phyloP scores from a whole-genome alignment of 2,113 vertebrate species.

The Podarcis raffonei region DNA sequence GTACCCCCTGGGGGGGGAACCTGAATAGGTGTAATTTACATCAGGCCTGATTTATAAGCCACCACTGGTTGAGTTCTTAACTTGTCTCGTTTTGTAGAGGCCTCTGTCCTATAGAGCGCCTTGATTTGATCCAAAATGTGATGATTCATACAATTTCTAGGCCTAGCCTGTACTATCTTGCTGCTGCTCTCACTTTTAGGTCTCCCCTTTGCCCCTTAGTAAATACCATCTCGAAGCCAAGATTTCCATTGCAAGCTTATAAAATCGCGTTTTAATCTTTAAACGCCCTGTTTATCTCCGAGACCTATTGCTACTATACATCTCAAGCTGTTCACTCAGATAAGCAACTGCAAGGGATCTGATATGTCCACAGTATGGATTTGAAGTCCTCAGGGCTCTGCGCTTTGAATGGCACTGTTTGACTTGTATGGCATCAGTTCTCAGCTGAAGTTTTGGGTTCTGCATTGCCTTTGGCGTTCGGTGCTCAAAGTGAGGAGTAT shows the following conservation, averaged over 20 bases:
- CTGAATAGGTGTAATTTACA: not conserved
- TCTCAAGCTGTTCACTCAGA: not conserved
- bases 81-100: not conserved
- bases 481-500: not conserved
- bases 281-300: not conserved
- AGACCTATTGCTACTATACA: not conserved
- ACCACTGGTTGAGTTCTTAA: not conserved
- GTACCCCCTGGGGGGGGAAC: no score
- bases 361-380: not conserved
- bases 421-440: not conserved
- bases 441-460: conserved; percentile 16
- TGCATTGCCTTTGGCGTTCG: not conserved
- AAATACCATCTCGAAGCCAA: not conserved
- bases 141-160: not conserved
- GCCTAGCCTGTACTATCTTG: not conserved
- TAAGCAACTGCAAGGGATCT: not conserved
- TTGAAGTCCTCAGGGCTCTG: conserved; percentile 9
- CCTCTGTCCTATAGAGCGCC: not conserved
- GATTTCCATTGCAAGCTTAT: not conserved
- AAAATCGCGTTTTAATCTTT: not conserved
- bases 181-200: not conserved
- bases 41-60: not conserved
- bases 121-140: not conserved
- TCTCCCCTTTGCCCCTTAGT: not conserved
- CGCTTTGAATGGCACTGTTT: conserved; percentile 15